Conservation (phyloP, 2,888 invertebrate genomes). For the Resseliella maxima region DNA sequence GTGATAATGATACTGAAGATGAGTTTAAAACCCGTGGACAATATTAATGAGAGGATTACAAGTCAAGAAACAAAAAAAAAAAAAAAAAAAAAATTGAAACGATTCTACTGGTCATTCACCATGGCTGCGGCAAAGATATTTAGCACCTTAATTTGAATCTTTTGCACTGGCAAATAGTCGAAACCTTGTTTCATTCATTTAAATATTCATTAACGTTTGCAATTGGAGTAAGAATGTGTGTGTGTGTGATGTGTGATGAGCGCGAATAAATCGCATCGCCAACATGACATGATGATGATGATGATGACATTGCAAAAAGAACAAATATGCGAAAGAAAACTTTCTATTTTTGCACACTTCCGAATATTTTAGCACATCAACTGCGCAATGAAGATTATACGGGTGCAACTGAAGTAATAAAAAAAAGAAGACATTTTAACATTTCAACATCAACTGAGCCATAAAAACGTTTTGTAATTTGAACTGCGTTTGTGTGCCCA, state of each 20-base stretch:
- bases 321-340: background rate
- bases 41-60: background rate
- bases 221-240: background rate
- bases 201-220: conserved; percentile 1
- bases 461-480: conserved; percentile 51
- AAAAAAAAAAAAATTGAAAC: background rate
- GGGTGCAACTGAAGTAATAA: background rate
- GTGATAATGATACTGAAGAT: too few relatives aligned
- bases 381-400: background rate
- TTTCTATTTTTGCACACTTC: conserved; percentile 30
- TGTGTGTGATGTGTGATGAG: background rate
- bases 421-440: background rate
- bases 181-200: background rate
- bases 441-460: background rate
- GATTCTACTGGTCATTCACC: conserved; percentile 43
- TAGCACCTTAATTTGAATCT: background rate
- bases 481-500: background rate
- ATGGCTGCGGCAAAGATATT: background rate
- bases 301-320: conserved; percentile 52
- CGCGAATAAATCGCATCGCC: background rate
- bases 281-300: too few relatives aligned
- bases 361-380: conserved; percentile 25
- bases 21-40: background rate
- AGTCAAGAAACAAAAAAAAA: background rate
- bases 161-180: background rate